A percentile compares a stretch with the other conserved stretches of the same genome.
phyloP scores from a whole-genome alignment of 35 echinoderm and acorn worm genomes.

The Holothuria glaberrima region DNA sequence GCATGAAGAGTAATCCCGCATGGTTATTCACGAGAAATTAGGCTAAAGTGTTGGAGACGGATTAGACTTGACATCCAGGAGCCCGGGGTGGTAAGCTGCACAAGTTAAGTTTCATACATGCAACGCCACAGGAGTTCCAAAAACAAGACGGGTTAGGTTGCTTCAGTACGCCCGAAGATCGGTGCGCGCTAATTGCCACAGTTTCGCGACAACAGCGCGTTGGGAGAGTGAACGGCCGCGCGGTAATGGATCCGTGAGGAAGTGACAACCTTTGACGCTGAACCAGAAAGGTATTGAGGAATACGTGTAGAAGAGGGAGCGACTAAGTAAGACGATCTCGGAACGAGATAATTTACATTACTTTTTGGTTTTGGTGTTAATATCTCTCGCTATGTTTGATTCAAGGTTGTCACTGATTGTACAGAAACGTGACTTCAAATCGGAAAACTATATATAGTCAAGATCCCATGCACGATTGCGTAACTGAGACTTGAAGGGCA shows the following conservation, averaged over 20 bases:
- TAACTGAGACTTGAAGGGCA: too few relatives aligned
- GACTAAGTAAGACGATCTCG: too few relatives aligned
- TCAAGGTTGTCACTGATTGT: too few relatives aligned
- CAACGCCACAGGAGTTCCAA: conserved; percentile 19
- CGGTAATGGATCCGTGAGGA: conserved; percentile 36
- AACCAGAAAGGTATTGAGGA: too few relatives aligned
- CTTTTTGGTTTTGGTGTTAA: too few relatives aligned
- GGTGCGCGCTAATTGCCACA: conserved; percentile 39
- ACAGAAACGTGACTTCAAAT: too few relatives aligned
- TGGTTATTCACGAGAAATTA: conserved; percentile 59
- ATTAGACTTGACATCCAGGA: conserved; percentile 16
- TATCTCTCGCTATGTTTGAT: too few relatives aligned
- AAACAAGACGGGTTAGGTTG: conserved; percentile 47
- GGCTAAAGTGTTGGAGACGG: conserved; percentile 56
- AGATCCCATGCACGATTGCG: too few relatives aligned
- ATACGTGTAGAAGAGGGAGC: too few relatives aligned
- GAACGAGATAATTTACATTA: too few relatives aligned
- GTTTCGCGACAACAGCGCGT: conserved; percentile 43
- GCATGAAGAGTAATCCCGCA: conserved; percentile 43
- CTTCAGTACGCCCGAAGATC: conserved; percentile 27
- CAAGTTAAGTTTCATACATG: conserved; percentile 37
- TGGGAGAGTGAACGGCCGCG: conserved; percentile 36
- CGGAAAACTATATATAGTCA: too few relatives aligned
- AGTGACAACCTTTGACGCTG: conserved; percentile 1
- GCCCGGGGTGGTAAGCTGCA: conserved; percentile 30